Conservation (phyloP, 2,888 invertebrate species). For the Tachina lurida region DNA sequence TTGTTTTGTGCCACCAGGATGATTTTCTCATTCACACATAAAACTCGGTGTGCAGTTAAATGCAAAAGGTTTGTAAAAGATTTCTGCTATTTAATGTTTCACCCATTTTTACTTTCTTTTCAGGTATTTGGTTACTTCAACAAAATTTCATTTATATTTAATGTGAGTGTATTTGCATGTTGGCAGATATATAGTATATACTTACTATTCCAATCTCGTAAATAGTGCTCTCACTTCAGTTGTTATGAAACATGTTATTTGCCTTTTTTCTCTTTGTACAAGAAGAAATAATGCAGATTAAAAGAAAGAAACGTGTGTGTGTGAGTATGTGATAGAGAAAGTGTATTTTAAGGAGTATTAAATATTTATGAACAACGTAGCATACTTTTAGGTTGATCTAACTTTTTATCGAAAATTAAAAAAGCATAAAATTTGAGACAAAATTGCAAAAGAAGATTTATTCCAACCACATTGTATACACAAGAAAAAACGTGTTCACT, state of each 20-base stretch:
- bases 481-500: too few species aligned
- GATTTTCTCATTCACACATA: constrained; percentile 4
- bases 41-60: not conserved
- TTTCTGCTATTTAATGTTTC: constrained; percentile 42
- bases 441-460: too few species aligned
- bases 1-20: constrained; percentile 47
- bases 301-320: not conserved
- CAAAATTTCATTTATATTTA: not conserved
- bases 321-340: constrained; percentile 14
- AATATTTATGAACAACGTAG: constrained; percentile 4
- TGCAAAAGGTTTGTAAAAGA: constrained; percentile 23
- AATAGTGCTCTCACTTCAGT: constrained; percentile 11
- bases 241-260: not conserved
- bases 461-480: too few species aligned
- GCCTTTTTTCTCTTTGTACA: not conserved
- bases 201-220: constrained; percentile 37
- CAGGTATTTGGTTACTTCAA: not conserved
- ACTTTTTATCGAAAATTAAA: not conserved
- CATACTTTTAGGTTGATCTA: constrained; percentile 7
- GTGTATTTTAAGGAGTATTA: constrained; percentile 10
- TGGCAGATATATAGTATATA: not conserved
- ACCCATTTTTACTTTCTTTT: constrained; percentile 1
- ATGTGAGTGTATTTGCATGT: not conserved
- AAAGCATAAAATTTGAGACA: too few species aligned
- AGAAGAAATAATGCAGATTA: constrained; percentile 1